These are phyloP conservation scores for Ciconia stormi DNA, from an alignment of 2,113 vertebrate genomes.

Conservation along the genomic window DNA sequence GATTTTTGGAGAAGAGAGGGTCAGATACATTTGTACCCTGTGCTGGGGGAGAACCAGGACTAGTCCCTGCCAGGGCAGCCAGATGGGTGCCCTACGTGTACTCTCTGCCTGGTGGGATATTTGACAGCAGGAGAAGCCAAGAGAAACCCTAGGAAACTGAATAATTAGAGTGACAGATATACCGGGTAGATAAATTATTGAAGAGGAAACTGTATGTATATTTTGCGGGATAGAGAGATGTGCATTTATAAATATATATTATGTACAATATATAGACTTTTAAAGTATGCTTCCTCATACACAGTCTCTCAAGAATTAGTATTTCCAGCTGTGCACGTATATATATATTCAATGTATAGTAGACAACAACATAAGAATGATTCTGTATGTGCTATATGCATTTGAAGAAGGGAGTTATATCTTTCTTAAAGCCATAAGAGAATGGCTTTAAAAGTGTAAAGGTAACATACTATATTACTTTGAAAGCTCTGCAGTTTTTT, in stretches of 20 bases:
- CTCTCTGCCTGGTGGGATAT: background rate
- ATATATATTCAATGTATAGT: background rate
- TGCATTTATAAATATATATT: background rate
- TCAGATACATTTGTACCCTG: background rate
- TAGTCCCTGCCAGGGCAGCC: background rate
- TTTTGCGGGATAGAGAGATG: background rate
- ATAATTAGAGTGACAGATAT: background rate
- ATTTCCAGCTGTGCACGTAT: background rate
- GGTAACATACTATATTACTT: background rate
- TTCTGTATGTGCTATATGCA: background rate
- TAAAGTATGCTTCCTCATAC: background rate
- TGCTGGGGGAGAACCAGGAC: background rate
- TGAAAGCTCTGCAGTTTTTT: background rate
- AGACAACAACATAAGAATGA: background rate
- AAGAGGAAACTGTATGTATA: background rate
- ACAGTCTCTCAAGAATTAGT: background rate
- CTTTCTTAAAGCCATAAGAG: background rate
- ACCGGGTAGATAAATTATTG: background rate
- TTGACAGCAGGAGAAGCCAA: background rate
- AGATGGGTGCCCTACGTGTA: accelerated
- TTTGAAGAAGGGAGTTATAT: background rate
- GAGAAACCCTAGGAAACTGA: background rate
- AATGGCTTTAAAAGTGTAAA: background rate
- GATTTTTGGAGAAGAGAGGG: background rate
- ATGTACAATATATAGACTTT: background rate